These are phyloP conservation scores for Microctonus aethiopoides DNA, from an alignment of 2,888 invertebrate genomes.

Conservation along the genomic window DNA sequence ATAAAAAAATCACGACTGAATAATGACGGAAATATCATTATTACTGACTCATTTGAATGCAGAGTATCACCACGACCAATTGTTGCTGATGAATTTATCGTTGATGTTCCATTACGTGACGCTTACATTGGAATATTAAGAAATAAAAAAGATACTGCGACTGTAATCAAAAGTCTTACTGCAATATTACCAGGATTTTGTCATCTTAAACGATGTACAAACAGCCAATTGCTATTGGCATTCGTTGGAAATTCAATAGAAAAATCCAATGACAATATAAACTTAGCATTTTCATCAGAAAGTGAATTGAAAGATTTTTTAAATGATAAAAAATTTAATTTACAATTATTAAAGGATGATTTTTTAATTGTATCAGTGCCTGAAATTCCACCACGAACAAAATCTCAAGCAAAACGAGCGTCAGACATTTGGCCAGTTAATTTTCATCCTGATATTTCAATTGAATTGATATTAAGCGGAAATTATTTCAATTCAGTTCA, in stretches of 20 bases:
- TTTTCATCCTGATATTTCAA: conserved; percentile 82
- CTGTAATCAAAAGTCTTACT: conserved; percentile 73
- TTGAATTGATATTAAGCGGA: conserved; percentile 76
- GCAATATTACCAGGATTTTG: conserved; percentile 73
- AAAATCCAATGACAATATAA: conserved; percentile 19
- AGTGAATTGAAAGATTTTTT: conserved; percentile 67
- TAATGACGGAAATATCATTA: conserved; percentile 29
- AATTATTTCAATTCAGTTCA: conserved; percentile 72
- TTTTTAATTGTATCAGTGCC: conserved; percentile 73
- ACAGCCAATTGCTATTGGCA: conserved; percentile 72
- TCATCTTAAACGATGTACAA: conserved; percentile 80
- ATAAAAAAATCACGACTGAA: conserved; percentile 37
- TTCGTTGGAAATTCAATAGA: conserved; percentile 49
- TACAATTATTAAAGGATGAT: conserved; percentile 68
- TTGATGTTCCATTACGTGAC: conserved; percentile 69
- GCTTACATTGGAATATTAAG: conserved; percentile 74
- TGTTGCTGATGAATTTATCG: conserved; percentile 70
- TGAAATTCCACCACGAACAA: conserved; percentile 72
- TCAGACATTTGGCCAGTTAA: conserved; percentile 82
- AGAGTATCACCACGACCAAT: conserved; percentile 66
- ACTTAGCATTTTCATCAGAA: conserved; percentile 39
- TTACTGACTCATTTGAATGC: neutral
- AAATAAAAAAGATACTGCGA: conserved; percentile 74
- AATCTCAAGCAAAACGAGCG: conserved; percentile 74
- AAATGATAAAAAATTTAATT: conserved; percentile 67